Evolutionary conservation across 2,113 vertebrate genomes (phyloP).

Genomic region (Brachyistius frenatus): DNA sequence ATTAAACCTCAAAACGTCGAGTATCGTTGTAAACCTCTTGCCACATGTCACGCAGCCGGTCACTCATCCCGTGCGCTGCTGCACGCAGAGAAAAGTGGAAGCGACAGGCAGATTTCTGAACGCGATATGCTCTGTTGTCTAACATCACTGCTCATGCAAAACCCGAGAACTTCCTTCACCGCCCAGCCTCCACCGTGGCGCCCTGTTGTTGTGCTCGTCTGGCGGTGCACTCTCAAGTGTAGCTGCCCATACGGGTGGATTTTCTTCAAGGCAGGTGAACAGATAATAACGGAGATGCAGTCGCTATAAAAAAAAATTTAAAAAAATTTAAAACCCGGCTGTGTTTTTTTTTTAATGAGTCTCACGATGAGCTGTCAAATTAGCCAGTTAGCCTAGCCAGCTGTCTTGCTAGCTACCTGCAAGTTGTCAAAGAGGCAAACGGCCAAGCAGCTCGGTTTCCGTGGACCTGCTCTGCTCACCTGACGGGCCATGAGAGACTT

Average conservation of each 20-base stretch:
- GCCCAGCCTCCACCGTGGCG: slow-evolving; percentile 35
- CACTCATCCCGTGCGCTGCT: not conserved
- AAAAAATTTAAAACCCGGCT: not conserved
- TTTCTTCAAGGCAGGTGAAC: not conserved
- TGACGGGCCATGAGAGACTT: slow-evolving; percentile 97
- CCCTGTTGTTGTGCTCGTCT: slow-evolving; percentile 24
- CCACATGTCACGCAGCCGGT: not conserved
- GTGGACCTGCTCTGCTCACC: slow-evolving; percentile 80
- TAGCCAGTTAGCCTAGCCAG: slow-evolving; percentile 65
- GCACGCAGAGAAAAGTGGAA: slow-evolving; percentile 44
- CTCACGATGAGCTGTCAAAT: slow-evolving; percentile 69
- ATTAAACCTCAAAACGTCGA: not conserved
- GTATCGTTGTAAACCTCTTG: not conserved
- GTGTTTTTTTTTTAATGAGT: slow-evolving; percentile 16
- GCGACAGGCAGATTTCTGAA: slow-evolving; percentile 14
- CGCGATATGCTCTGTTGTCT: slow-evolving; percentile 34
- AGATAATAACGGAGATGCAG: too few species aligned
- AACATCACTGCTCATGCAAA: slow-evolving; percentile 45
- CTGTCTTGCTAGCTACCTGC: slow-evolving; percentile 52
- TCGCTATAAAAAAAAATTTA: not conserved
- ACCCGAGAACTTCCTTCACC: slow-evolving; percentile 57
- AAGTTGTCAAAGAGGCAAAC: slow-evolving; percentile 22
- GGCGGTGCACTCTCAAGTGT: not conserved
- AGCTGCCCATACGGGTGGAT: rapidly evolving
- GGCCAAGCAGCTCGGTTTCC: not conserved